Evolutionary conservation across 2,888 invertebrate genomes (phyloP), one percentile per base, ranked within the genome.

Genomic region (Operophtera brumata): DNA sequence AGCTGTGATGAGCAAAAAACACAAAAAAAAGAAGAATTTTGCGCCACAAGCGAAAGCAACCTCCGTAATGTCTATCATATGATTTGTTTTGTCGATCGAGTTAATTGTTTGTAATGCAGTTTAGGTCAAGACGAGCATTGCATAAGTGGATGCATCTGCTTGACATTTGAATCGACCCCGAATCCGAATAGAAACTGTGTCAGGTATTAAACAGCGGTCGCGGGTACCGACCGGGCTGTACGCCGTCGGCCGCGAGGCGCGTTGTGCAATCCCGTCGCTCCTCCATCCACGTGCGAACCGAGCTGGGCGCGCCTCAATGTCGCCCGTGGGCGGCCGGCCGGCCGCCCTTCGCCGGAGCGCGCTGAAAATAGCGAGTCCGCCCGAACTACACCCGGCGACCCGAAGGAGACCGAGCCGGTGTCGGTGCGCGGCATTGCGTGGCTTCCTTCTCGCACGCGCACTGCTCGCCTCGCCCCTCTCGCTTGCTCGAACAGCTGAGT

Each of bases 161-260:
- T 89, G 89, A 89, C 89, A 90, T 90, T 90, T 90, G 84, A 83
- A 87, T 90, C 85, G 89, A 86, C 89, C 89, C 88, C 87, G 89
- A 89, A 89, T 90, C 84, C 82, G 86, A 90, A 90, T 89, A 88
- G 89, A 90, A 90, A 87, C 89, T 89, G 84, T 89, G 89, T 88
- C 89, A 89, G 82, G 84, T 79, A 82, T 80, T 75, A 81, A 79
- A 77, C 82, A 80, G 80, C 78, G 75, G 75, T 50, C 51, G 78
- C 78, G 76, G 76, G 73, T 75, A 77, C 77, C 78, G 78, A 77
- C 77, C 78, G 78, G 74, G 69, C 71, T 67, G 59, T 58, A 67
- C 63, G 28, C 48, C 66, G 68, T 61, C 64, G 68, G 65, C 65
- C 68, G 69, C 69, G 75, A 75, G 77, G 77, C 79, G 82, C 84